Evolutionary conservation across 2,113 vertebrate species (phyloP).

Genomic region (Notothenia rossii): DNA sequence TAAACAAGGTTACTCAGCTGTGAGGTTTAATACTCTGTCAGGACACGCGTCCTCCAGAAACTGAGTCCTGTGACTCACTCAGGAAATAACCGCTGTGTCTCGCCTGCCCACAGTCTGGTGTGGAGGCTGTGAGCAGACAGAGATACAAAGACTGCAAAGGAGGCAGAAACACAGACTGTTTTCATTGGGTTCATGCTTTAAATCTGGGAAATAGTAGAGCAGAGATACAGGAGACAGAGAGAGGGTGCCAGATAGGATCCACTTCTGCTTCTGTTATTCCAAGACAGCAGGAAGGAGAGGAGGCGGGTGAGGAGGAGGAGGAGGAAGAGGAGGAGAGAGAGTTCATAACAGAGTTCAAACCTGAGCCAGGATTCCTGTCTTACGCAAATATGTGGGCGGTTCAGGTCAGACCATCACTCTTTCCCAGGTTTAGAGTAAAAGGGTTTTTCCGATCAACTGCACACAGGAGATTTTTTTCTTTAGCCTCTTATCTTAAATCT

Average conservation of each 20-base stretch:
- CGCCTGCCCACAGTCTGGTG: conserved; percentile 62
- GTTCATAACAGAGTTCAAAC: conserved; percentile 48
- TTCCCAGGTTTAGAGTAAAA: conserved; percentile 39
- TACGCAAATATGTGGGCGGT: conserved; percentile 64
- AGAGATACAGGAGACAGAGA: conserved; percentile 1
- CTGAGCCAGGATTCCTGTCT: conserved; percentile 52
- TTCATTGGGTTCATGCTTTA: conserved; percentile 55
- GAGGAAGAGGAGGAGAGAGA: conserved; percentile 19
- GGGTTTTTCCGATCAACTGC: conserved; percentile 55
- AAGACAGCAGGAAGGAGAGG: conserved; percentile 62
- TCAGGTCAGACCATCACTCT: conserved; percentile 40
- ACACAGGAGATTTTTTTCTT: conserved; percentile 34
- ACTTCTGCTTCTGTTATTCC: conserved; percentile 55
- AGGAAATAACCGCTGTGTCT: conserved; percentile 71
- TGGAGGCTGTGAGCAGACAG: conserved; percentile 43
- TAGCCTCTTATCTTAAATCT: conserved; percentile 23
- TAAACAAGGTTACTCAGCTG: neutral
- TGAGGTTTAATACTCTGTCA: conserved; percentile 6
- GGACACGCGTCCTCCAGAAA: conserved; percentile 10
- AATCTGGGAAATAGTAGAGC: conserved; percentile 51
- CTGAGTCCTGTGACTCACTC: conserved; percentile 46
- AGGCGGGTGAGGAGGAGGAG: neutral
- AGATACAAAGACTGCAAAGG: conserved; percentile 22
- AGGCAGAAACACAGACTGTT: conserved; percentile 57
- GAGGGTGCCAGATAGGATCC: conserved; percentile 51